Evolutionary conservation across 1,140 invertebrate species (phyloP).

Genomic region (Drosophila paulistorum): DNA sequence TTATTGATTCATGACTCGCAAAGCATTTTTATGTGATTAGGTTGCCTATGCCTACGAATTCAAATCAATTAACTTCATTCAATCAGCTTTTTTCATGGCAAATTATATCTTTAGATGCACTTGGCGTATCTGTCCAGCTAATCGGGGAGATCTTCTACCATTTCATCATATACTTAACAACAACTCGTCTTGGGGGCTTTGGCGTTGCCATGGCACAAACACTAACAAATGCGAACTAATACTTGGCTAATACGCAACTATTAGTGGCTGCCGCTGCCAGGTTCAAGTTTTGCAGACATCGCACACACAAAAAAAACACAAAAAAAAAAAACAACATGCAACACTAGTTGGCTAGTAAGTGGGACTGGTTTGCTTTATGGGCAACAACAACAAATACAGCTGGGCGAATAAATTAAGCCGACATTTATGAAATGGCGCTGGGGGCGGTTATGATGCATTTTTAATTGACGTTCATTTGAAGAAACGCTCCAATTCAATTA

Average conservation of each 20-base stretch:
- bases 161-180: conserved; percentile 15
- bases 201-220: conserved; percentile 28
- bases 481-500: conserved; percentile 80
- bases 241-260: conserved; percentile 51
- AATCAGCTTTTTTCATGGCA: conserved; percentile 3
- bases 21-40: conserved; percentile 36
- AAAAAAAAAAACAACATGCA: too few relatives aligned
- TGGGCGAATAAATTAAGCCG: conserved; percentile 70
- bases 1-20: conserved; percentile 6
- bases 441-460: conserved; percentile 79
- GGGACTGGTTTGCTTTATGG: conserved; percentile 58
- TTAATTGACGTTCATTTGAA: conserved; percentile 81
- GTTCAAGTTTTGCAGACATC: neutral
- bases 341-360: conserved; percentile 2
- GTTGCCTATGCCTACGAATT: conserved; percentile 46
- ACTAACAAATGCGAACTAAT: neutral
- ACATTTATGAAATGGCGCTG: conserved; percentile 77
- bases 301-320: neutral
- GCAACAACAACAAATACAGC: conserved; percentile 16
- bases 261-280: conserved; percentile 29
- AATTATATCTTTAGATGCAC: conserved; percentile 43
- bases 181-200: neutral
- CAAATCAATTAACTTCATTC: conserved; percentile 40
- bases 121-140: conserved; percentile 41
- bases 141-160: conserved; percentile 28